A percentile compares a stretch with the other conserved stretches of the same genome.
phyloP scores from a whole-genome alignment of 2,797 vertebrate species.

The Rhabdophis nuchalis region DNA sequence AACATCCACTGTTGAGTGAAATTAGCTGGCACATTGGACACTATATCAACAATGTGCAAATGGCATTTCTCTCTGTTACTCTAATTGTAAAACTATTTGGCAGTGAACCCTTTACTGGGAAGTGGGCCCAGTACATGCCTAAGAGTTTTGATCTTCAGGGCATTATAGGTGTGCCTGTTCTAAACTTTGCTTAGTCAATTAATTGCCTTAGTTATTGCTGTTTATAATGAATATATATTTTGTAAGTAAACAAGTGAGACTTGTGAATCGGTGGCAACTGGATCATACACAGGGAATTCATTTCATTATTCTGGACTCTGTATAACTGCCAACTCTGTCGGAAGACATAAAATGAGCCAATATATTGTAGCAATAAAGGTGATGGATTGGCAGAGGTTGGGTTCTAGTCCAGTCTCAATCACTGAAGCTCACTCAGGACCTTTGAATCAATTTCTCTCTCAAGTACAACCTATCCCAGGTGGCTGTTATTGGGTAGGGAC shows the following conservation, averaged over 20 bases:
- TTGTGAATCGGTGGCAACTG: background rate
- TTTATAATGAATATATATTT: background rate
- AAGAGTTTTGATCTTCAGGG: background rate
- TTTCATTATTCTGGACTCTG: background rate
- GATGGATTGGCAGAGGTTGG: background rate
- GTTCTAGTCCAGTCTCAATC: background rate
- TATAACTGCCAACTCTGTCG: background rate
- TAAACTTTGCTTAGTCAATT: background rate
- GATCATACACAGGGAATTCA: background rate
- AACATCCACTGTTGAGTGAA: background rate
- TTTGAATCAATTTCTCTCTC: background rate
- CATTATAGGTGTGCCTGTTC: background rate
- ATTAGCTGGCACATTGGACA: background rate
- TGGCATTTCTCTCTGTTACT: background rate
- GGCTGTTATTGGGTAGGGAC: background rate
- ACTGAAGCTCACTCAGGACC: background rate
- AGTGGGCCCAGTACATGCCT: background rate
- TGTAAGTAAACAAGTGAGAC: background rate
- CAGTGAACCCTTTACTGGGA: background rate
- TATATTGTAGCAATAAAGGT: background rate
- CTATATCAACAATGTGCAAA: background rate
- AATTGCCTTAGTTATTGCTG: background rate
- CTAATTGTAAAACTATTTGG: background rate
- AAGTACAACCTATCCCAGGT: background rate
- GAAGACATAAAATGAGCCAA: background rate